Base-by-base conservation (phyloP, 2,888 invertebrate species). In the Orchestes rusci region DNA sequence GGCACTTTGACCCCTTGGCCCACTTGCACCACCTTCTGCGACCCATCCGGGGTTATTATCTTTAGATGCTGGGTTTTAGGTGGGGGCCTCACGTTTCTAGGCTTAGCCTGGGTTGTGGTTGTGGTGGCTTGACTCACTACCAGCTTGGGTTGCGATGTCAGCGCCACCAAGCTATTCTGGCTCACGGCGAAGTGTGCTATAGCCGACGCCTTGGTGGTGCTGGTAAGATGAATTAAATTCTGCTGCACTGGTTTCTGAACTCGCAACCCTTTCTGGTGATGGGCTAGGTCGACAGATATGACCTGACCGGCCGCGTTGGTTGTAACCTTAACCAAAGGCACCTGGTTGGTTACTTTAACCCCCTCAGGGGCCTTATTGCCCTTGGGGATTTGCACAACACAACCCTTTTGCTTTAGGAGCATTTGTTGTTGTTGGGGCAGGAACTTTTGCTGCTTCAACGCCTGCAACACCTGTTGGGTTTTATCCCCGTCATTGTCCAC, bases 271-370 rank as follows among this genome's bases (percentile, higher is more conserved):
- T 72, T 72, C 53, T 72, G 71, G 57, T 77, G 76, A 1, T 75
- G 73, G 17, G 77, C 60, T 27, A 77, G 61, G 60, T 77, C 77
- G 29, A 77, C 74, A 0, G 76, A 76, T 31, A 77, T 74, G 3
- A 77, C 70, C 56, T 76, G 76, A 2, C 75, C 74, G 4, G 73
- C 72, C 3, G 83, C 77, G 62, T 80, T 84, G 4, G 84, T 82
- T 16, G 86, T 68, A 13, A 86, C 75, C 64, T 84, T 84, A 28
- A 84, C 75, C 18, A 84, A 76, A 3, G 80, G 79, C 20, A 64
- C 59, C 72, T 76, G 58, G 60, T 63, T 13, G 61, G 55, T 54
- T 66, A 71, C 51, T 56, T 66, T 48, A 66, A 68, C 18, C 69
- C 71, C 70, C n/a, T n/a, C n/a, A n/a, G n/a, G n/a, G n/a, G n/a